Conservation (phyloP, 2,113 vertebrate genomes). For the Semnopithecus entellus region DNA sequence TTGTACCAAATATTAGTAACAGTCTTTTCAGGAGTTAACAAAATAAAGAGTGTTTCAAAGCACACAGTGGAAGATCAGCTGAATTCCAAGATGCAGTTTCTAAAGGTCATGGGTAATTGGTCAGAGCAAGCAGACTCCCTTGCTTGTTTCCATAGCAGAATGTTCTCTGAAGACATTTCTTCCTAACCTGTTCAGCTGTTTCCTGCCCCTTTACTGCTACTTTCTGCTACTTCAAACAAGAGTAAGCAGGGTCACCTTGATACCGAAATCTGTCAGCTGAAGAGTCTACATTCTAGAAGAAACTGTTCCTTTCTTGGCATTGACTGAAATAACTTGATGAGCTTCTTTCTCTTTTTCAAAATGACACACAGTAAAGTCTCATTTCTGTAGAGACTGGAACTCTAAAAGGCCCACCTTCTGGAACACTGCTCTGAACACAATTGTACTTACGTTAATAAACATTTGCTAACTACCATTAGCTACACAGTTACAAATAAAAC, state of each 20-base stretch:
- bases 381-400: background rate
- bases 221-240: constrained; percentile 47
- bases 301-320: constrained; percentile 57
- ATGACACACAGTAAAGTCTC: background rate
- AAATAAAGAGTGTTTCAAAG: constrained; percentile 43
- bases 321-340: constrained; percentile 45
- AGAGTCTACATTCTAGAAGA: constrained; percentile 53
- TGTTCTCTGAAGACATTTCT: constrained; percentile 64
- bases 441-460: constrained; percentile 22
- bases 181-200: constrained; percentile 54
- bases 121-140: constrained; percentile 51
- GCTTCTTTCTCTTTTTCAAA: background rate
- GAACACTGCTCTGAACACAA: background rate
- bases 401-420: background rate
- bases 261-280: constrained; percentile 27
- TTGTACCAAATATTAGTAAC: constrained; percentile 24
- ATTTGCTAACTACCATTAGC: background rate
- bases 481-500: constrained; percentile 3
- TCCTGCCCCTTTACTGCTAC: constrained; percentile 41
- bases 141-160: constrained; percentile 63
- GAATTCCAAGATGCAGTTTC: constrained; percentile 63
- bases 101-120: constrained; percentile 62
- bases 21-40: constrained; percentile 51
- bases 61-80: constrained; percentile 6
- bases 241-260: constrained; percentile 54